Evolutionary conservation across 2,888 invertebrate genomes (phyloP).

Genomic region (Netelia virgata): DNA sequence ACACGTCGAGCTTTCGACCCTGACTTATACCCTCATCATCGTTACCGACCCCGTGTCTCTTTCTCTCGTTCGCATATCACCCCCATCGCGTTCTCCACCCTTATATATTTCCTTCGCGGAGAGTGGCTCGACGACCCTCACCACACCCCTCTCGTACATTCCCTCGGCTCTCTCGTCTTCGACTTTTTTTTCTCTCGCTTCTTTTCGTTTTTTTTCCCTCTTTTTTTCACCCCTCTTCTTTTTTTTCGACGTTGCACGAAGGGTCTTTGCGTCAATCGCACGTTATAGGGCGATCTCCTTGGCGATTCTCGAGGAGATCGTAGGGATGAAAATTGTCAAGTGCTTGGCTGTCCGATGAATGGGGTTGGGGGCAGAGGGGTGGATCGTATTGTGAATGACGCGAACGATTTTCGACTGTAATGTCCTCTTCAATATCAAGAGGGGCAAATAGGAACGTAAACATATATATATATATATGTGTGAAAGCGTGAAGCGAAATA

Average conservation of each 20-base stretch:
- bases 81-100: constrained; percentile 67
- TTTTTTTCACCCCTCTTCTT: background rate
- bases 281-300: constrained; percentile 29
- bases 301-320: constrained; percentile 48
- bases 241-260: constrained; percentile 9
- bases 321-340: constrained; percentile 47
- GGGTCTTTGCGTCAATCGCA: constrained; percentile 50
- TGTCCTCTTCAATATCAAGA: background rate
- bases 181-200: constrained; percentile 35
- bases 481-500: too few relatives aligned
- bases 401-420: background rate
- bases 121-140: constrained; percentile 68
- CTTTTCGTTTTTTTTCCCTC: background rate
- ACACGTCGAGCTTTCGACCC: constrained; percentile 72
- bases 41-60: constrained; percentile 54
- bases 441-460: background rate
- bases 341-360: constrained; percentile 24
- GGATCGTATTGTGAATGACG: constrained; percentile 4
- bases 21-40: constrained; percentile 70
- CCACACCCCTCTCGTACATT: constrained; percentile 61
- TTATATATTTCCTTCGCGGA: constrained; percentile 66
- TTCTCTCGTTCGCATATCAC: constrained; percentile 39
- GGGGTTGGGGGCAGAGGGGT: background rate
- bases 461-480: too few relatives aligned
- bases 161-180: constrained; percentile 37